Conservation (phyloP, 64 coral and sea anemone species). For the Cladopsammia gracilis region DNA sequence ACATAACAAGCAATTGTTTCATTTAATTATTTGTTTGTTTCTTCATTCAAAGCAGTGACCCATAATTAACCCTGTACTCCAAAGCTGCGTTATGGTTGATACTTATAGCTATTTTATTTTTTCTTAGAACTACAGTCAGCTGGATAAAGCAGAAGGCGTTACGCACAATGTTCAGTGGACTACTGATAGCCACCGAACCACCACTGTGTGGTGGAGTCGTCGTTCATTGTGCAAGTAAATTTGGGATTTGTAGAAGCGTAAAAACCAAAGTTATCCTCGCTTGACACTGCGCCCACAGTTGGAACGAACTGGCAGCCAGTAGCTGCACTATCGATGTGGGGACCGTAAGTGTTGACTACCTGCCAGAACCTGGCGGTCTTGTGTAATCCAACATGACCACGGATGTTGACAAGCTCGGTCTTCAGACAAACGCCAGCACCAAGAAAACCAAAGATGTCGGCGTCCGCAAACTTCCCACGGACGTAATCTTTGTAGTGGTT, state of each 20-base stretch:
- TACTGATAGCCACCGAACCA: constrained; percentile 59
- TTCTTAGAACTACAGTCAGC: no score
- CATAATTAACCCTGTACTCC: no score
- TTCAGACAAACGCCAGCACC: constrained; percentile 20
- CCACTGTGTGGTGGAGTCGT: constrained; percentile 49
- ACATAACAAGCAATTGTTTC: no score
- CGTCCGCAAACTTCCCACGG: constrained; percentile 42
- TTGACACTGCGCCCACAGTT: not conserved
- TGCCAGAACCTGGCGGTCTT: constrained; percentile 61
- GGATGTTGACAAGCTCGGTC: constrained; percentile 72
- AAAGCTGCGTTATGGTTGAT: no score
- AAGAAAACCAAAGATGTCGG: constrained; percentile 52
- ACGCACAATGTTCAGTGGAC: not conserved
- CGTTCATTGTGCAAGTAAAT: constrained; percentile 52
- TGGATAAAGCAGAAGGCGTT: no score
- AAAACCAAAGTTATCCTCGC: constrained; percentile 73
- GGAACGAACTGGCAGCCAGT: constrained; percentile 44
- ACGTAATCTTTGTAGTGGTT: constrained; percentile 77
- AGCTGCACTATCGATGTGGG: constrained; percentile 32
- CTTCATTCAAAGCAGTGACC: no score
- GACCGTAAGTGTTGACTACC: not conserved
- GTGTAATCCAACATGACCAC: constrained; percentile 31
- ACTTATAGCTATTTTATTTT: no score
- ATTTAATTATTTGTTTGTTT: no score
- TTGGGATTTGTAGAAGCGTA: constrained; percentile 25